Evolutionary conservation across 2,797 vertebrate species (phyloP), one percentile per base, ranked within the genome.

Genomic region (Lerista edwardsae): DNA sequence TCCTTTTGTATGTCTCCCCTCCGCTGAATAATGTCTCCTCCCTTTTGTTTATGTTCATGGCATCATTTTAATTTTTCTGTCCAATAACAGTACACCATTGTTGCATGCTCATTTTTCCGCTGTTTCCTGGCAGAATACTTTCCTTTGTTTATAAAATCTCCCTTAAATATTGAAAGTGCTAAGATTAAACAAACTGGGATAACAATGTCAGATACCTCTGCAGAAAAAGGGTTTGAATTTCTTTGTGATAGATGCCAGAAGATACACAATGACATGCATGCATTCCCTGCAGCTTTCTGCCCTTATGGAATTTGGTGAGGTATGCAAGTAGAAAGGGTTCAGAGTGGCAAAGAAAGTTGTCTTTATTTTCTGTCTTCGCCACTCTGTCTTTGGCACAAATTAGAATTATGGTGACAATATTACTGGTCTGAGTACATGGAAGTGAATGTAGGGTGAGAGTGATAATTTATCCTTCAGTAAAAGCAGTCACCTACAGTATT

Each of bases 321-420:
- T 79, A n/a, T 86, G 86, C 82, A 62, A 59, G 57, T 75, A 57
- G 78, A 65, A 89, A 86, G 61, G 39, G 62, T 25, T 80, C 31
- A 62, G 57, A 29, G 29, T 72, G 27, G 23, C 77, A 84, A 5
- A 59, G 36, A 73, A 82, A 55, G 8, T 27, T 78, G 72, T n/a
- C n/a, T n/a, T n/a, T n/a, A n/a, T n/a, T n/a, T n/a, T n/a, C n/a
- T n/a, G n/a, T n/a, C n/a, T n/a, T n/a, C n/a, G n/a, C n/a, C n/a
- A n/a, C n/a, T n/a, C n/a, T n/a, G n/a, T n/a, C 57, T 9, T 12
- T 14, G 1, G 1, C 7, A 87, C 29, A 82, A 86, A 93, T 86
- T 86, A 69, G 86, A 88, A 91, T 83, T 73, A 76, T 78, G 86
- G 87, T 57, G 81, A 86, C 84, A 85, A 79, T 83, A 84, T 84